Evolutionary conservation across 2,888 invertebrate species (phyloP), one percentile per base, ranked within the genome.

Genomic region (Platycheirus rosarum): DNA sequence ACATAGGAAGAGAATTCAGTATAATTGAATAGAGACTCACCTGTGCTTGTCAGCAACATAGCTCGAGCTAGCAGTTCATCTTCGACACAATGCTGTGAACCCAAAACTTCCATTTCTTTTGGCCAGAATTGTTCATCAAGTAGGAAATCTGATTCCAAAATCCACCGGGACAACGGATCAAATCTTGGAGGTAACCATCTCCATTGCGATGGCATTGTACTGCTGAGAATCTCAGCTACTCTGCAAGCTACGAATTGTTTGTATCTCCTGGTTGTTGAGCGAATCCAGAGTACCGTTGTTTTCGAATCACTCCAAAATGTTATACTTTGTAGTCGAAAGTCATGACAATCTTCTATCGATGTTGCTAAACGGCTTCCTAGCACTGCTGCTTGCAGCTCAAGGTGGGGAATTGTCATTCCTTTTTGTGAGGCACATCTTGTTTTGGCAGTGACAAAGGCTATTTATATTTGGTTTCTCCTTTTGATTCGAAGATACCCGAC

Each of bases 241-340:
- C 82, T 13, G 20, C 46, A 69, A 8, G 73, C 73, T 8, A 80
- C 65, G 16, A 73, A 76, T 18, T 40, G 75, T 40, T 78, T 78
- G 35, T 85, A 84, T 40, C 75, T 66, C 49, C 86, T 73, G 2
- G 79, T 55, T 11, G 84, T 82, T 14, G 85, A 85, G 29, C 79
- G 68, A 32, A 87, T 71, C 86, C 86, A 87, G 29, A 69, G 55
- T 18, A 86, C 40, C 9, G 62, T 60, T 7, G 71, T 71, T 49
- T 62, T 48, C 35, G 75, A 79, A 40, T 84, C 71, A 9, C 42
- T 48, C 84, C 78, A 84, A 44, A 74, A 62, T 57, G 14, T 44
- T 9, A 14, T 29, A 14, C 46, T 5, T 2, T n/a, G 13, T 13
- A 78, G 53, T 23, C 44, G 32, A 20, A 84, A 2, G 5, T 68